Percentiles rank a stretch among this genome's conserved stretches.
phyloP scores from a whole-genome alignment of 2,797 vertebrate species.

The Chelon auratus region DNA sequence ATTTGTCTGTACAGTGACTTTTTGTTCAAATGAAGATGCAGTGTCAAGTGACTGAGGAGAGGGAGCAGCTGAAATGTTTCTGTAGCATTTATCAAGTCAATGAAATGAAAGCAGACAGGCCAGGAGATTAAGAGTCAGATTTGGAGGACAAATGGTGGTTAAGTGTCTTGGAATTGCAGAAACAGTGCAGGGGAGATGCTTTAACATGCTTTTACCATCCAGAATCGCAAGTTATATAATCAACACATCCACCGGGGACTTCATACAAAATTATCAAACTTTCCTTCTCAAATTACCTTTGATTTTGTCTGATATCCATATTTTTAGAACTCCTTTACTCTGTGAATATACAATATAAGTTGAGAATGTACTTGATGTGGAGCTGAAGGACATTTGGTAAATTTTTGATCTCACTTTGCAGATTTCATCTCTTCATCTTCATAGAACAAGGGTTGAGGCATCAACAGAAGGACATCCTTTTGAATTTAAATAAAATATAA shows the following conservation, averaged over 20 bases:
- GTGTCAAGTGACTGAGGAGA: slow-evolving; percentile 42
- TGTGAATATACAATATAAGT: background rate
- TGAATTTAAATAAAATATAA: slow-evolving; percentile 29
- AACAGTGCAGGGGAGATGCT: slow-evolving; percentile 18
- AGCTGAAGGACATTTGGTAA: too few species aligned
- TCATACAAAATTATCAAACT: background rate
- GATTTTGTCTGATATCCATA: too few species aligned
- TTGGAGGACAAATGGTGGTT: slow-evolving; percentile 31
- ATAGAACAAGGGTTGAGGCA: slow-evolving; percentile 31
- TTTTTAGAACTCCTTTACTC: too few species aligned
- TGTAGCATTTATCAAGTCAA: slow-evolving; percentile 40
- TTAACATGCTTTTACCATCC: slow-evolving; percentile 10
- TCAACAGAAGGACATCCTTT: slow-evolving; percentile 4
- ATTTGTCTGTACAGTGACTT: slow-evolving; percentile 18
- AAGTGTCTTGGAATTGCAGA: slow-evolving; percentile 38
- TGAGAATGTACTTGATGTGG: too few species aligned
- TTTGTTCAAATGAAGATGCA: slow-evolving; percentile 36
- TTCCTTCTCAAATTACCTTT: background rate
- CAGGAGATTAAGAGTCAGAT: slow-evolving; percentile 48
- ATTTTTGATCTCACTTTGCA: background rate
- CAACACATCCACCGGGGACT: background rate
- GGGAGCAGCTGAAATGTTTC: slow-evolving; percentile 47
- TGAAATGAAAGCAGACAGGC: slow-evolving; percentile 48
- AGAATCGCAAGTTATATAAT: slow-evolving; percentile 28
- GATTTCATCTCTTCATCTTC: slow-evolving; percentile 41